These are phyloP conservation scores for Aplysia californica DNA, from an alignment of 1,140 invertebrate genomes.

Conservation along the genomic window DNA sequence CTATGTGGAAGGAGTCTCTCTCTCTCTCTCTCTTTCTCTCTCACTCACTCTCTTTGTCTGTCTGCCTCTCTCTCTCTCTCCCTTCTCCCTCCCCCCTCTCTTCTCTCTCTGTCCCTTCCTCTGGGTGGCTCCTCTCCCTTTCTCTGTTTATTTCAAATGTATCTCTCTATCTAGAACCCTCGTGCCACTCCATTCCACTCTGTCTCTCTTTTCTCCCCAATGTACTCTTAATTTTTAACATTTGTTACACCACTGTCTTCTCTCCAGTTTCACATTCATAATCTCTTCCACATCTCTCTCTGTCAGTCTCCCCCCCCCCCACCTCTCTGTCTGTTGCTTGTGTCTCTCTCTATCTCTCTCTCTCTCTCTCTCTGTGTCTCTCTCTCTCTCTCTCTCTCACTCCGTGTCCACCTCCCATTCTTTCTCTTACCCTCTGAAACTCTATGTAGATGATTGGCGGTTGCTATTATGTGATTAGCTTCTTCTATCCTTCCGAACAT, in stretches of 20 bases:
- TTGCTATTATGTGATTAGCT: too few relatives aligned
- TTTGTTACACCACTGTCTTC: background rate
- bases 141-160: background rate
- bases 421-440: too few relatives aligned
- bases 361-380: too few relatives aligned
- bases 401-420: too few relatives aligned
- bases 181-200: background rate
- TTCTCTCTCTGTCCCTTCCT: too few relatives aligned
- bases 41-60: background rate
- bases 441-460: too few relatives aligned
- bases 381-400: too few relatives aligned
- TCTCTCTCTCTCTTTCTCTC: background rate
- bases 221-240: background rate
- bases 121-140: too few relatives aligned
- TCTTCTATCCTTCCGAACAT: too few relatives aligned
- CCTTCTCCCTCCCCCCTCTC: background rate
- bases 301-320: background rate
- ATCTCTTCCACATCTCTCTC: background rate
- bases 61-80: conserved; percentile 9
- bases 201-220: too few relatives aligned
- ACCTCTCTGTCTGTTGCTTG: background rate
- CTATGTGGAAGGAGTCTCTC: too few relatives aligned
- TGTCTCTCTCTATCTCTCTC: too few relatives aligned
- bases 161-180: background rate
- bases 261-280: background rate